Evolutionary conservation across 2,888 invertebrate species (phyloP), one percentile per base, ranked within the genome.

Genomic region (Antheraea assamensis): DNA sequence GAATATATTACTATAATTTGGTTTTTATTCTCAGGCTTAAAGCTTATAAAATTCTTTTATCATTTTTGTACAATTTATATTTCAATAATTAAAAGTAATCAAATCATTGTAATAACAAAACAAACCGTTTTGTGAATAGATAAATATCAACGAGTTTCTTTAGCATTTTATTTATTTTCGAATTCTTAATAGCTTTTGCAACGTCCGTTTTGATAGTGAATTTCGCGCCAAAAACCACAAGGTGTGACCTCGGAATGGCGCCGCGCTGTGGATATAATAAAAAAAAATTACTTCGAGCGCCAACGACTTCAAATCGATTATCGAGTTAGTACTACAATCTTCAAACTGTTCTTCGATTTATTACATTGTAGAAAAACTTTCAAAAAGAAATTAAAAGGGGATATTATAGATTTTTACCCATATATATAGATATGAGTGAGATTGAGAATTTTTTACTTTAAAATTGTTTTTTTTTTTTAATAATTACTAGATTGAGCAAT

Each of bases 221-320:
- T 66, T 70, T n/a, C 30, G 24, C 72, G 74, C 21, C 55, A 47
- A 72, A 55, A 68, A 72, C 71, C 73, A 64, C 71, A 70, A 47
- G 72, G 31, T 35, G 74, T 76, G 76, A 75, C 77, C 76, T 76
- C 76, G 76, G 66, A n/a, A 61, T 75, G 84, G 85, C 85, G 84
- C 83, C 85, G 68, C 49, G 75, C 66, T 74, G 76, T 72, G 76
- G 75, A 78, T 76, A 73, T 74, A 76, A 76, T 75, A 74, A 72
- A 74, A 74, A 74, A 74, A 64, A 64, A 64, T 4, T 17, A 58
- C 10, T 58, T 3, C 19, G 52, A 21, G 21, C 21, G 55, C 58
- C 2, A 24, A n/a, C 21, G n/a, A 58, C 58, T 58, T 58, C n/a
- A 58, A 8, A 24, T 52, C 21, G 21, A 52, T 52, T 52, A 52